Percentiles rank a stretch among this genome's conserved stretches.
Evolutionary conservation across 2,113 vertebrate genomes (phyloP).

Genomic region (Felis chaus): DNA sequence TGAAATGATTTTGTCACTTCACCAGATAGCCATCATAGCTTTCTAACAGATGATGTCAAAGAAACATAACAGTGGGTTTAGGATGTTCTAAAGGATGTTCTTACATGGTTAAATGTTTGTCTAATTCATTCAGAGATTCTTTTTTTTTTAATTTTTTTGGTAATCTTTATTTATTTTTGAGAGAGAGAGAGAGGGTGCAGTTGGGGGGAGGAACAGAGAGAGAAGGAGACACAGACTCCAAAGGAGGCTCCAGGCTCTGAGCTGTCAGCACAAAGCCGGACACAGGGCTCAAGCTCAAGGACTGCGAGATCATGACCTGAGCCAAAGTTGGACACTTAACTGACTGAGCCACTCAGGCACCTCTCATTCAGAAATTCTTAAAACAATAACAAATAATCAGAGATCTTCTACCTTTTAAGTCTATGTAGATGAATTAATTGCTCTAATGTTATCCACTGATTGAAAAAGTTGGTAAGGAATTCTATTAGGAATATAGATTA

Average conservation of each 20-base stretch:
- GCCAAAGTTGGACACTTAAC: too few relatives aligned
- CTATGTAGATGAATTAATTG: background rate
- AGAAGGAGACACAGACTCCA: too few relatives aligned
- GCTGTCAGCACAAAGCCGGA: too few relatives aligned
- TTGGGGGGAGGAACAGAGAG: too few relatives aligned
- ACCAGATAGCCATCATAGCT: background rate
- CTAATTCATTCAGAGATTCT: constrained; percentile 14
- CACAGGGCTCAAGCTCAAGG: too few relatives aligned
- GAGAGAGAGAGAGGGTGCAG: too few relatives aligned
- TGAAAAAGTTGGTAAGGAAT: background rate
- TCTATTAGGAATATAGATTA: constrained; percentile 1
- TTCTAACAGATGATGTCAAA: constrained; percentile 35
- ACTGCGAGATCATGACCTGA: too few relatives aligned
- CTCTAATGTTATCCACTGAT: background rate
- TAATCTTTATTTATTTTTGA: too few relatives aligned
- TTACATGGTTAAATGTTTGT: background rate
- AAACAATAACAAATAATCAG: background rate
- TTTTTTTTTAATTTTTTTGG: background rate
- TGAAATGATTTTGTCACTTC: constrained; percentile 37
- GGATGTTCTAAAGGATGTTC: background rate
- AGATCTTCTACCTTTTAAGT: background rate
- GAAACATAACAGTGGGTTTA: background rate
- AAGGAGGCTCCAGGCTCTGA: too few relatives aligned
- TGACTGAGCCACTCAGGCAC: too few relatives aligned
- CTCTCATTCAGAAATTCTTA: constrained; percentile 4